Conservation (phyloP, 2,888 invertebrate genomes). For the Eupithecia tripunctaria region DNA sequence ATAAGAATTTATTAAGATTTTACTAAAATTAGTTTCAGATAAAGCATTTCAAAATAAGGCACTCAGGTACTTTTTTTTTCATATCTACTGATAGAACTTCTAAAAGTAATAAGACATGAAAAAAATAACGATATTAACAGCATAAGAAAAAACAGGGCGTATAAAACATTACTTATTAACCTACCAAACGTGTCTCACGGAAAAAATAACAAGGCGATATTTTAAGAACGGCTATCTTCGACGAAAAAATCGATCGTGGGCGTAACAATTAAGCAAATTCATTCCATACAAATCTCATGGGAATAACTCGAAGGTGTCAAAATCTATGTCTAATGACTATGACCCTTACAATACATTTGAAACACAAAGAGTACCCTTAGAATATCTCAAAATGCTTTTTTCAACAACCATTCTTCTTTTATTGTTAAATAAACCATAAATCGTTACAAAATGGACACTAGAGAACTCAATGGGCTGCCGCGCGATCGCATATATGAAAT, state of each 20-base stretch:
- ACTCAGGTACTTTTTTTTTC: background rate
- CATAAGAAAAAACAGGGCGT: background rate
- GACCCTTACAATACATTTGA: constrained; percentile 65
- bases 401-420: constrained; percentile 66
- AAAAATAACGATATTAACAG: background rate
- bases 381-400: constrained; percentile 60
- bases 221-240: background rate
- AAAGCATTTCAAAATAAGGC: background rate
- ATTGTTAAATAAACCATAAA: constrained; percentile 84
- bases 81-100: no score
- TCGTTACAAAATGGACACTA: constrained; percentile 79
- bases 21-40: background rate
- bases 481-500: constrained; percentile 52
- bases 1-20: no score
- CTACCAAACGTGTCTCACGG: constrained; percentile 7
- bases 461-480: constrained; percentile 66
- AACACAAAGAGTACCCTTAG: constrained; percentile 65
- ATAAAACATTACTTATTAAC: constrained; percentile 15
- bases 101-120: no score
- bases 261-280: constrained; percentile 51
- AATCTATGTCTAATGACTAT: constrained; percentile 74
- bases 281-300: constrained; percentile 63
- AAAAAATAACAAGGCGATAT: background rate
- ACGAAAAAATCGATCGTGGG: constrained; percentile 25
- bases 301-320: constrained; percentile 69